These are phyloP conservation scores for Pantherophis alleghaniensis DNA, from an alignment of 2,797 vertebrate species.

Conservation along the genomic window DNA sequence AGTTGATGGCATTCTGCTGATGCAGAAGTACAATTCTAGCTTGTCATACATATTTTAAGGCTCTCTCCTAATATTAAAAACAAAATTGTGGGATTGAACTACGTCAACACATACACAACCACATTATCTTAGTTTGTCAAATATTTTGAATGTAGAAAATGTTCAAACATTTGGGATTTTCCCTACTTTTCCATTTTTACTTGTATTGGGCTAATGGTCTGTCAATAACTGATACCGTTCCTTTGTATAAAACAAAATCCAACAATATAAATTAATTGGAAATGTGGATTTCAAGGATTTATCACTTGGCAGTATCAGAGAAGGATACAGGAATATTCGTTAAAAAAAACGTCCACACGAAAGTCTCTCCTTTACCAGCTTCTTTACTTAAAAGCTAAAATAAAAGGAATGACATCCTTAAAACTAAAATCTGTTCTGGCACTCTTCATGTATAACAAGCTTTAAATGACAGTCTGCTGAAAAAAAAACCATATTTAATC, in stretches of 20 bases:
- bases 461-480: not conserved
- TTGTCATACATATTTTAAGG: not conserved
- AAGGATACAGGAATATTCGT: not conserved
- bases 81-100: not conserved
- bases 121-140: not conserved
- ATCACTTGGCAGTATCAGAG: not conserved
- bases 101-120: not conserved
- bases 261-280: not conserved
- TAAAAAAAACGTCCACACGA: not conserved
- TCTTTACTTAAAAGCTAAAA: not conserved
- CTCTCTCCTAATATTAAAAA: not conserved
- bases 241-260: not conserved
- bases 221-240: not conserved
- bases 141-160: not conserved
- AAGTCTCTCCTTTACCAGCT: not conserved
- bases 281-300: not conserved
- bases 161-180: not conserved
- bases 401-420: not conserved
- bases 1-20: not conserved
- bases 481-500: not conserved
- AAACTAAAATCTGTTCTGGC: not conserved
- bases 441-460: not conserved
- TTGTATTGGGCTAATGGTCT: not conserved
- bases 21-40: not conserved
- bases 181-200: not conserved